Conservation (phyloP, 2,113 vertebrate genomes). For the Muscicapa adusta region DNA sequence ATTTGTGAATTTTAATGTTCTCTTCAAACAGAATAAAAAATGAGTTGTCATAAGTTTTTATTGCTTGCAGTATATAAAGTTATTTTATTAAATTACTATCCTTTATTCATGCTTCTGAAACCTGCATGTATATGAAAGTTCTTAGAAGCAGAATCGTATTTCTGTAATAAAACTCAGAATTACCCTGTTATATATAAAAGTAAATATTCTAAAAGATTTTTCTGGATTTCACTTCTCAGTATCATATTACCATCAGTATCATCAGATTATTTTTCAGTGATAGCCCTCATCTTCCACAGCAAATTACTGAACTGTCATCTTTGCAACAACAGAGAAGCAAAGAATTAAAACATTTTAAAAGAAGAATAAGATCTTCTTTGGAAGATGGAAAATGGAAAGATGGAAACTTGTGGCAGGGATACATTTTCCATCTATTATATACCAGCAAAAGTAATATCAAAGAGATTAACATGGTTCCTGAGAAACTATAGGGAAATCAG, state of each 20-base stretch:
- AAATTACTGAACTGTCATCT: neutral
- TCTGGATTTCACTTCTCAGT: neutral
- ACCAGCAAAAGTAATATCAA: neutral
- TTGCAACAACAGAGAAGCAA: neutral
- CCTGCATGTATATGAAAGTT: neutral
- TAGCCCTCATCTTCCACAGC: neutral
- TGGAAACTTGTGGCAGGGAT: neutral
- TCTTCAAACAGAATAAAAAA: neutral
- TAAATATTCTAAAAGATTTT: neutral
- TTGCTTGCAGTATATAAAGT: neutral
- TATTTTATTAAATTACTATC: neutral
- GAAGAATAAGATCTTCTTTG: neutral
- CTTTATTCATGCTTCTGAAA: neutral
- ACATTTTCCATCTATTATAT: neutral
- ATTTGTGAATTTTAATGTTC: neutral
- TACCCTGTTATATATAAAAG: neutral
- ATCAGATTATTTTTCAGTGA: neutral
- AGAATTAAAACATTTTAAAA: neutral
- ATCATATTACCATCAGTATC: no score
- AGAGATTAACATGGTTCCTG: neutral
- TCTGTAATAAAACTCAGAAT: neutral
- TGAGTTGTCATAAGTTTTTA: neutral
- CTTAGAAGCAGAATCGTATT: neutral
- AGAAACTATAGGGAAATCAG: neutral
- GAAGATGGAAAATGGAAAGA: no score